Percentiles rank a stretch among this genome's conserved stretches.
Evolutionary conservation across 2,888 invertebrate genomes (phyloP).

Genomic region (Ophion obscuratus): DNA sequence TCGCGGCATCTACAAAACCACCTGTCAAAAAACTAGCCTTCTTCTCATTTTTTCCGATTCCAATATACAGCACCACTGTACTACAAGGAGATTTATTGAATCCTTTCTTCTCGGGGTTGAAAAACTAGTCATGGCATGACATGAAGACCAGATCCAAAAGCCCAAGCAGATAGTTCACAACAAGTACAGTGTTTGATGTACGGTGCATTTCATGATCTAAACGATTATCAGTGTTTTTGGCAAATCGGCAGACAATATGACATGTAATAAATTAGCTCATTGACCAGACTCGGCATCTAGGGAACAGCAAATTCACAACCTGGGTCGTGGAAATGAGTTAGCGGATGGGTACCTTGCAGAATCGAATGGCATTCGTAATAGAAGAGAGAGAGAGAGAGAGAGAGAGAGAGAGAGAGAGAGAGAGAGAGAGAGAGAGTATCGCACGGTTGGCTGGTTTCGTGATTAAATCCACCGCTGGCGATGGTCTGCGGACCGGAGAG

Average conservation of each 20-base stretch:
- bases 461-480: slow-evolving; percentile 82
- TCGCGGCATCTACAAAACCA: too few relatives aligned
- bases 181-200: too few relatives aligned
- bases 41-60: too few relatives aligned
- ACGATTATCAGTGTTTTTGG: background rate
- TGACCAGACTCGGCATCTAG: slow-evolving; percentile 37
- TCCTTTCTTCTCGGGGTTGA: too few relatives aligned
- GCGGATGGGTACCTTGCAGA: slow-evolving; percentile 47
- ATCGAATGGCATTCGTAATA: slow-evolving; percentile 63
- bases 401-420: slow-evolving; percentile 68
- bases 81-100: background rate
- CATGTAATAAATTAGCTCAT: slow-evolving; percentile 14
- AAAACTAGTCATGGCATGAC: too few relatives aligned
- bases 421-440: slow-evolving; percentile 74
- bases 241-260: background rate
- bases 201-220: background rate
- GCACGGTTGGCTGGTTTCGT: slow-evolving; percentile 81
- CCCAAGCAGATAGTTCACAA: too few relatives aligned
- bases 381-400: slow-evolving; percentile 68
- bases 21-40: too few relatives aligned
- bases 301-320: slow-evolving; percentile 58
- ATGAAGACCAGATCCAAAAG: too few relatives aligned
- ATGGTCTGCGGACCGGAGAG: slow-evolving; percentile 77
- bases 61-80: too few relatives aligned
- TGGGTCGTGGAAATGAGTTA: slow-evolving; percentile 43